Percentiles rank a stretch among this genome's conserved stretches.
These are phyloP conservation scores for Heliocidaris tuberculata DNA, from an alignment of 35 echinoderm and acorn worm genomes.

Conservation along the genomic window DNA sequence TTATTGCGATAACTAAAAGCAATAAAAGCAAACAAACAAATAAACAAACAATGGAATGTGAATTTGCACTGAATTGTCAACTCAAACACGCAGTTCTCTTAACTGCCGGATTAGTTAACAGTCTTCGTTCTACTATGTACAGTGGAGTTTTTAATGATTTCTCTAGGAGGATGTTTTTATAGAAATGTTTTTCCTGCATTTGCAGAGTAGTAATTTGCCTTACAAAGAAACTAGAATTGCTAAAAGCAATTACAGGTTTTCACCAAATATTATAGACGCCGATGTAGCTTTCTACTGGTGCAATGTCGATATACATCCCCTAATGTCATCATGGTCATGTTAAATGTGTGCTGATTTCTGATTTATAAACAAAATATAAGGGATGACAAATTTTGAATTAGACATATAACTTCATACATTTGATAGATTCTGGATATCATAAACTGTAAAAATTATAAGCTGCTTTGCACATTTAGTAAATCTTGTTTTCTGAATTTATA, in stretches of 20 bases:
- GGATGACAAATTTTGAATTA: not conserved
- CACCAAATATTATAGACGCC: not conserved
- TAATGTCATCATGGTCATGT: not conserved
- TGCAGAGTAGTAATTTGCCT: no score
- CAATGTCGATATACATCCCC: not conserved
- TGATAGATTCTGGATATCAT: not conserved
- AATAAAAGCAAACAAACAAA: no score
- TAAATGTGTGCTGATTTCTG: not conserved
- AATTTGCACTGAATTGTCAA: not conserved
- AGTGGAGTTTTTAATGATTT: not conserved
- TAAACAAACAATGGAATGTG: no score
- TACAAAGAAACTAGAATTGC: no score
- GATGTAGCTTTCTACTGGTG: not conserved
- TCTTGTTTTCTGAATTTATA: not conserved
- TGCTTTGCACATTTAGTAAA: not conserved
- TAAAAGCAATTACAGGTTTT: not conserved
- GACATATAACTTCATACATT: not conserved
- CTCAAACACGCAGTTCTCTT: not conserved
- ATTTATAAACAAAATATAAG: not conserved
- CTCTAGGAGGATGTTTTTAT: not conserved
- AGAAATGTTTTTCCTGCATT: not conserved
- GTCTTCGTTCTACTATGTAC: not conserved
- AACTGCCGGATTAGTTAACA: not conserved
- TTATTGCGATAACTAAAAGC: no score
- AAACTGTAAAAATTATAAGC: not conserved